Base-by-base conservation (phyloP, 2,113 vertebrate species). In the Gobius niger region DNA sequence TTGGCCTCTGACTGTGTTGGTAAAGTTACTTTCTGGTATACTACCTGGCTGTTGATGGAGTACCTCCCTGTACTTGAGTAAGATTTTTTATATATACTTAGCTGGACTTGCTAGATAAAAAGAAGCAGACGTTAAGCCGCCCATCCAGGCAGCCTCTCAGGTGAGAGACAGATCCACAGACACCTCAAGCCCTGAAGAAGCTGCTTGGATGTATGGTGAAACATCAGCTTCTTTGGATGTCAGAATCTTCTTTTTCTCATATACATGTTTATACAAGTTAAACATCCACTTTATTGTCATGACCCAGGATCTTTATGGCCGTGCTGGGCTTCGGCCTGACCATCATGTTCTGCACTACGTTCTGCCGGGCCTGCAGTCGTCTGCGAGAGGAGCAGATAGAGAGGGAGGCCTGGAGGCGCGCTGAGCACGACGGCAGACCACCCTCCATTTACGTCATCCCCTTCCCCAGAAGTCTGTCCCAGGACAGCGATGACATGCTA, bases 401-500 rank as follows among this genome's bases (percentile, higher is more conserved):
- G 34, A 59, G 72, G 63, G 73, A 87, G 54, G 42, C 7, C 3
- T 14, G 7, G 69, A 52, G 67, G 34, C 72, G 57, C 40, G 60
- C 15, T 0, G 79, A 85, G n/a, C 68, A 64, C 2, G 63, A 65
- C 0, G 14, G 44, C 0, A 66, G 18, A 2, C 47, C 54, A 0
- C 63, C 52, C 5, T 46, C 88, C 0, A 82, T 91, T 24, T 91
- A 75, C 53, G 77, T 88, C 75, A 91, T 91, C 66, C 89, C 88
- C 44, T 88, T 87, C 65, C 87, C 71, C 0, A 3, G 79, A 40
- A 66, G 16, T n/a, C 5, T 60, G 9, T 74, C 85, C 2, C 79
- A 52, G 24, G 69, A 81, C 41, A 14, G 53, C 9, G 88, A 89
- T 3, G 80, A 41, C 8, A 2, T 9, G 14, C 34, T 7, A 5